Percentiles rank a stretch among this genome's conserved stretches.
Conservation (phyloP, 1,140 invertebrate genomes). For the Ceratina australensis region DNA sequence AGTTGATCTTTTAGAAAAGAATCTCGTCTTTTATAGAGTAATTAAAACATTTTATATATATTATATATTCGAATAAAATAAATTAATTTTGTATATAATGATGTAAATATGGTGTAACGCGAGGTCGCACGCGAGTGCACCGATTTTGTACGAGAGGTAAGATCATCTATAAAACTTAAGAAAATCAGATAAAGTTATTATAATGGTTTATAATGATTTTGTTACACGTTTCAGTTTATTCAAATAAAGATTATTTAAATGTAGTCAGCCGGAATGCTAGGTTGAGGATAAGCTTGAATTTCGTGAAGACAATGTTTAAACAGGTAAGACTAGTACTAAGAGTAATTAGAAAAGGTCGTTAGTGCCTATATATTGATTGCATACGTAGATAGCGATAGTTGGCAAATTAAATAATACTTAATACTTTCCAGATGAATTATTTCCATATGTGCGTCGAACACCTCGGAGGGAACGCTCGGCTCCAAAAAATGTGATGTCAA, state of each 20-base stretch:
- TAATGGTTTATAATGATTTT: background rate
- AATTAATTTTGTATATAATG: constrained; percentile 40
- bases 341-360: background rate
- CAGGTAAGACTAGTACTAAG: constrained; percentile 41
- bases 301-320: constrained; percentile 38
- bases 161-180: constrained; percentile 10
- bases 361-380: background rate
- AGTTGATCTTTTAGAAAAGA: constrained; percentile 7
- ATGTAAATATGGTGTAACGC: constrained; percentile 42
- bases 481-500: constrained; percentile 53
- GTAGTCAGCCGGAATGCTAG: constrained; percentile 41
- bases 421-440: constrained; percentile 57
- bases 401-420: constrained; percentile 18
- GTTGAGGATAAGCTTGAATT: constrained; percentile 42
- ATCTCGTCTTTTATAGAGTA: constrained; percentile 29
- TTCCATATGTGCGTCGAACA: constrained; percentile 34
- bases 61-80: background rate
- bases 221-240: constrained; percentile 50
- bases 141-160: constrained; percentile 45
- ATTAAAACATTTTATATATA: constrained; percentile 34
- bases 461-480: constrained; percentile 36
- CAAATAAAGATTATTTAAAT: constrained; percentile 47
- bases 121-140: constrained; percentile 28
- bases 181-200: too few species aligned
- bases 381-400: background rate